Evolutionary conservation across 1,140 invertebrate genomes (phyloP).

Genomic region (Drosophila santomea): DNA sequence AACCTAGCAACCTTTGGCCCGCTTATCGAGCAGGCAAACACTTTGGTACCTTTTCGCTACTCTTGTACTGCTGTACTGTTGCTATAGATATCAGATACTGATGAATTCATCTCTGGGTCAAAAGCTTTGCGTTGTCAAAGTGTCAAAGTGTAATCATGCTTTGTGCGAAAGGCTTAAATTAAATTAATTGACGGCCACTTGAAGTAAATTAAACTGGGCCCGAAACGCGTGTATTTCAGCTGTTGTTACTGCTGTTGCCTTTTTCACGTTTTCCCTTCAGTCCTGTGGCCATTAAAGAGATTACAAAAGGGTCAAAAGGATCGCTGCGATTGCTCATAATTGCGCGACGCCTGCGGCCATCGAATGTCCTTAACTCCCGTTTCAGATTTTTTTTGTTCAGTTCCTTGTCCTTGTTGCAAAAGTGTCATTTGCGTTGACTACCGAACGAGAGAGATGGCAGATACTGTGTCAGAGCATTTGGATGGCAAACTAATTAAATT

Average conservation of each 20-base stretch:
- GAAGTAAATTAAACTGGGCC: slow-evolving; percentile 76
- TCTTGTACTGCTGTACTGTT: background rate
- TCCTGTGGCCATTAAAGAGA: slow-evolving; percentile 63
- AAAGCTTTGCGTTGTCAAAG: slow-evolving; percentile 65
- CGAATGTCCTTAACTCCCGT: slow-evolving; percentile 7
- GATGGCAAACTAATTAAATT: slow-evolving; percentile 81
- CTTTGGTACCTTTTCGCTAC: background rate
- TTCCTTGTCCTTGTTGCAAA: slow-evolving; percentile 23
- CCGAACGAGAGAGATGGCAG: background rate
- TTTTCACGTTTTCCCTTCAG: slow-evolving; percentile 13
- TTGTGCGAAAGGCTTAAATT: slow-evolving; percentile 73
- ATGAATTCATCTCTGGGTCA: slow-evolving; percentile 8
- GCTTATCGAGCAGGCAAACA: slow-evolving; percentile 10
- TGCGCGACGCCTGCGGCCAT: slow-evolving; percentile 65
- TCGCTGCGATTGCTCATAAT: slow-evolving; percentile 78
- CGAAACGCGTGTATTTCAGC: slow-evolving; percentile 44
- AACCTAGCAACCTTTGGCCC: slow-evolving; percentile 22
- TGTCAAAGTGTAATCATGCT: slow-evolving; percentile 75
- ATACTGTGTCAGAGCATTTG: slow-evolving; percentile 57
- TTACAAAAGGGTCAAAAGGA: slow-evolving; percentile 80
- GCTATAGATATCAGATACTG: background rate
- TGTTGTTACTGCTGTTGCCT: background rate
- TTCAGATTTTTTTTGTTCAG: background rate
- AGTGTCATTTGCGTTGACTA: slow-evolving; percentile 43
- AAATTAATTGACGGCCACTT: slow-evolving; percentile 81